A percentile compares a stretch with the other conserved stretches of the same genome.
phyloP scores from a whole-genome alignment of 1,140 invertebrate genomes.

The Ectropis grisescens region DNA sequence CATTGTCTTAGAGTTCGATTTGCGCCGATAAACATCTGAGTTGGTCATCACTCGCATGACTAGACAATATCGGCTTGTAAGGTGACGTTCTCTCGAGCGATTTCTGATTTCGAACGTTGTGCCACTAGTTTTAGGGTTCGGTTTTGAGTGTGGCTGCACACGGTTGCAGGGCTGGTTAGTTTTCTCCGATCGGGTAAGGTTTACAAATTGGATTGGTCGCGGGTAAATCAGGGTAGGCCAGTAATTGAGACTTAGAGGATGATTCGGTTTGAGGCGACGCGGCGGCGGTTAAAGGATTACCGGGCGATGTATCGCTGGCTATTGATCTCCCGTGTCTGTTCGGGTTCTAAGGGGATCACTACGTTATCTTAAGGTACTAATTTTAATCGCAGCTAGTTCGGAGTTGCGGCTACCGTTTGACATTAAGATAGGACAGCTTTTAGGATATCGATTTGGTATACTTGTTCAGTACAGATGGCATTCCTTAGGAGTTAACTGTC shows the following conservation, averaged over 20 bases:
- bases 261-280: conserved; percentile 50
- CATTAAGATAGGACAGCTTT: too few species aligned
- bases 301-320: conserved; percentile 31
- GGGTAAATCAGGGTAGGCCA: conserved; percentile 58
- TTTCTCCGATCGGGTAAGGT: conserved; percentile 53
- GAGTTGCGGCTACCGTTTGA: too few species aligned
- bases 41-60: conserved; percentile 67
- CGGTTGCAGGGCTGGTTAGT: conserved; percentile 21
- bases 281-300: conserved; percentile 59
- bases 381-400: too few species aligned
- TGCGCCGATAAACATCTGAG: too few species aligned
- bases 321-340: too few species aligned
- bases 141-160: too few species aligned
- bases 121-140: conserved; percentile 7
- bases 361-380: too few species aligned
- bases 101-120: conserved; percentile 10
- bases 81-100: conserved; percentile 18
- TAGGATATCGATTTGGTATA: too few species aligned
- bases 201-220: conserved; percentile 65
- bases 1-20: not conserved
- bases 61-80: conserved; percentile 60
- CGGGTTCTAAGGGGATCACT: too few species aligned
- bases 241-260: conserved; percentile 67
- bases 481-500: too few species aligned
- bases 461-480: too few species aligned